A percentile compares a stretch with the other conserved stretches of the same genome.
phyloP scores from a whole-genome alignment of 2,797 vertebrate genomes.

The Labroides dimidiatus region DNA sequence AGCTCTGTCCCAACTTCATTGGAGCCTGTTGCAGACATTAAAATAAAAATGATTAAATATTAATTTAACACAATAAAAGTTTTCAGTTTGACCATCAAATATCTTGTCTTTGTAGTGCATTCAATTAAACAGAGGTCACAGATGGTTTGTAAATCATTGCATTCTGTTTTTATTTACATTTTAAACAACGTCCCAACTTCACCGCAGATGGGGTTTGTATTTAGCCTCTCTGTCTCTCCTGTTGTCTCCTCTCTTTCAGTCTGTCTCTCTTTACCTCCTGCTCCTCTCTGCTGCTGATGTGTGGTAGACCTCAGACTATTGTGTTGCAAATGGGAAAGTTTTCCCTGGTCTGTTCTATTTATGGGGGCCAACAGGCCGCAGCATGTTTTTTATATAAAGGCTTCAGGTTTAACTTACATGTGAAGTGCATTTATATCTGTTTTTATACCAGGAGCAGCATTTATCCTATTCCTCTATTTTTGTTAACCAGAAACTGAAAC shows the following conservation, averaged over 20 bases:
- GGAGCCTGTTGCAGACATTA: too few species aligned
- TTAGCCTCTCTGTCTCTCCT: conserved; percentile 34
- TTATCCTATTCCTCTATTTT: conserved; percentile 39
- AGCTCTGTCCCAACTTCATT: too few species aligned
- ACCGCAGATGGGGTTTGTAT: too few species aligned
- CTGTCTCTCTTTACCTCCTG: conserved; percentile 57
- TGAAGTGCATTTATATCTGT: conserved; percentile 46
- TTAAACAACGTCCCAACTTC: too few species aligned
- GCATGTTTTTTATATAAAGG: conserved; percentile 32
- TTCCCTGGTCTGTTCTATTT: conserved; percentile 71
- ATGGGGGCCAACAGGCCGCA: conserved; percentile 55
- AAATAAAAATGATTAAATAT: too few species aligned
- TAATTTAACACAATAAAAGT: too few species aligned
- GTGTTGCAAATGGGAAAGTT: conserved; percentile 75
- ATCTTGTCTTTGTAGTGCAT: too few species aligned
- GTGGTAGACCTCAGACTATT: conserved; percentile 79
- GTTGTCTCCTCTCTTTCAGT: conserved; percentile 27
- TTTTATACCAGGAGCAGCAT: conserved; percentile 32
- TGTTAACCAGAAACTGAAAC: conserved; percentile 11
- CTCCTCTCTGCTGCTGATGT: conserved; percentile 65
- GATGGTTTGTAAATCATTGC: too few species aligned
- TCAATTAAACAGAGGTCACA: too few species aligned
- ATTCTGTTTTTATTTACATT: too few species aligned
- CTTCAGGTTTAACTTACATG: conserved; percentile 46
- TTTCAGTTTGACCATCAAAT: too few species aligned